phyloP scores from a whole-genome alignment of 1,140 invertebrate genomes.

The Lucilia cuprina region DNA sequence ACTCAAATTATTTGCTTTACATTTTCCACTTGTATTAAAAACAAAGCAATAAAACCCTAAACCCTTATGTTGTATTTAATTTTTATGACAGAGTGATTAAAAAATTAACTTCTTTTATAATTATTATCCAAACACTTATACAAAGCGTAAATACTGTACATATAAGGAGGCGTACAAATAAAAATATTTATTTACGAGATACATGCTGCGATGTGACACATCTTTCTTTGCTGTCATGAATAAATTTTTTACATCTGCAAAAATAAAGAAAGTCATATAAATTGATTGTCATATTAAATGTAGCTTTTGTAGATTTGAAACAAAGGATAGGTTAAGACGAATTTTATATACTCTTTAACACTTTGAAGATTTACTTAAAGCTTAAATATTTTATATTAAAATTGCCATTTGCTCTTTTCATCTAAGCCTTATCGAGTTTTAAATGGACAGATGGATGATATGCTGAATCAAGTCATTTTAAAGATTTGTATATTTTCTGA shows the following conservation, averaged over 20 bases:
- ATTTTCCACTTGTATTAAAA: too few species aligned
- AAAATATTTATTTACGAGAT: background rate
- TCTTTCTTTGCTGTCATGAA: background rate
- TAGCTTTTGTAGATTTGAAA: background rate
- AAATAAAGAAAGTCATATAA: background rate
- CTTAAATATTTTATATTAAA: too few species aligned
- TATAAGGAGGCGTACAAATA: background rate
- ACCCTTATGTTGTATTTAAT: background rate
- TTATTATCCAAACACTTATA: background rate
- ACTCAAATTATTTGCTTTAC: background rate
- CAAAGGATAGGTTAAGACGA: background rate
- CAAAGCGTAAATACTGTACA: background rate
- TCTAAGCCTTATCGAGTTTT: too few species aligned
- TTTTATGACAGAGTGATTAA: background rate
- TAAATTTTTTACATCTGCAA: background rate
- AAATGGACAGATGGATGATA: too few species aligned
- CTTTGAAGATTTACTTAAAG: too few species aligned
- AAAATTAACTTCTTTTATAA: background rate
- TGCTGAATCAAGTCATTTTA: too few species aligned
- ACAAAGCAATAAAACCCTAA: too few species aligned
- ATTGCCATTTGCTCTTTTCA: too few species aligned
- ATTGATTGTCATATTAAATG: constrained; percentile 2
- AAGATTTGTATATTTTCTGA: too few species aligned
- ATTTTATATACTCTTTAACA: too few species aligned
- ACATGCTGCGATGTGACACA: background rate